Evolutionary conservation across 2,797 vertebrate genomes (phyloP), one percentile per base, ranked within the genome.

Genomic region (Xenentodon cancila): DNA sequence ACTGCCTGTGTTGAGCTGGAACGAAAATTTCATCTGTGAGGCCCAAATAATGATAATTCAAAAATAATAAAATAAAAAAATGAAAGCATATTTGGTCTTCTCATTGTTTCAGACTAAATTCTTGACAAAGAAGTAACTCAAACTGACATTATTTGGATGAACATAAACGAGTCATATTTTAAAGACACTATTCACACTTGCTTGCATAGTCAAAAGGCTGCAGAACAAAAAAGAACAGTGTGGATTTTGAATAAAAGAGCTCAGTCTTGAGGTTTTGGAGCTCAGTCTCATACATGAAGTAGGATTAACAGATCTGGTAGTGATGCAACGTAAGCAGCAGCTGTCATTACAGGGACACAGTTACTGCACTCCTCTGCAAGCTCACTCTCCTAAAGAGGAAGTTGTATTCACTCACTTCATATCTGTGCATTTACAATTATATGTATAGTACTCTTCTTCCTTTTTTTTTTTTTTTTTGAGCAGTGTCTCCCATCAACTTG

Each of bases 351-450:
- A 25, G 25, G 25, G 25, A 25, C 25, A n/a, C 57, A 55, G 67
- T 81, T 84, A 52, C 64, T 65, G 62, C 66, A 16, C 63, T 62
- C 54, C 52, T 59, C 12, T 68, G 19, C 20, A 18, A 42, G 25
- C 53, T 63, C 16, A 30, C 54, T 19, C 51, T 58, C 55, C 48
- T 40, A 51, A 74, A 85, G 60, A 80, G 70, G 59, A 77, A 80
- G 60, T 63, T 22, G 22, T 27, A 12, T 73, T 75, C 44, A 73
- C 9, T 60, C 60, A 68, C 46, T 57, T 60, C 21, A 20, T 16
- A 2, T 58, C 21, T 9, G 56, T 53, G 13, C 46, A 27, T 44
- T 51, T 30, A 17, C 1, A 46, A 52, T 51, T 32, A 17, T 60
- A 9, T 44, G 45, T 11, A 30, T 27, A 37, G 51, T 60, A 21